Evolutionary conservation across 2,888 invertebrate genomes (phyloP).

Genomic region (Mythimna albipuncta): DNA sequence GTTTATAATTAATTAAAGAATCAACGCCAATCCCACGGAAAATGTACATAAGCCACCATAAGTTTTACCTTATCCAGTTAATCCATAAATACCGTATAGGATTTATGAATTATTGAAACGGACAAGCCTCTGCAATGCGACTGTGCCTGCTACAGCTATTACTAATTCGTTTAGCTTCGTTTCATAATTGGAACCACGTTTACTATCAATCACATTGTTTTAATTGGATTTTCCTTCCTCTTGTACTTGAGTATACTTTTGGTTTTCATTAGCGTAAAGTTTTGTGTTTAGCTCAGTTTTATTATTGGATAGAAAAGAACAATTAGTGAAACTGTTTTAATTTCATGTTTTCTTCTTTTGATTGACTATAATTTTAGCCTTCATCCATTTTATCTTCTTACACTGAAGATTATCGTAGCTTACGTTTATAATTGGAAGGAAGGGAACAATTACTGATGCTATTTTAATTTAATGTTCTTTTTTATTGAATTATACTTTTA

Average conservation of each 20-base stretch:
- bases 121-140: neutral
- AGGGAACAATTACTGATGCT: no score
- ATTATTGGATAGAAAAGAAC: no score
- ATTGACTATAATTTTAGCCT: neutral
- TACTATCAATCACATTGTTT: neutral
- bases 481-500: no score
- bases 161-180: neutral
- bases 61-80: conserved; percentile 10
- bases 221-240: neutral
- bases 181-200: conserved; percentile 4
- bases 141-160: neutral
- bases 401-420: no score
- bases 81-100: conserved; percentile 5
- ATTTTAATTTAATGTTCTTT: no score
- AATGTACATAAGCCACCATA: conserved; percentile 10
- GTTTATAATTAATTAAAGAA: conserved; percentile 2
- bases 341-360: neutral
- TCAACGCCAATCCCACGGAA: neutral
- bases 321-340: no score
- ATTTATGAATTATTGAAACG: conserved; percentile 10
- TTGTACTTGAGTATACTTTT: neutral
- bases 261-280: no score
- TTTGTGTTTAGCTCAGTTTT: no score
- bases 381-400: no score
- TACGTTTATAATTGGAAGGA: no score